Conservation (phyloP, 1,140 invertebrate genomes). For the Sarcophaga peregrina region DNA sequence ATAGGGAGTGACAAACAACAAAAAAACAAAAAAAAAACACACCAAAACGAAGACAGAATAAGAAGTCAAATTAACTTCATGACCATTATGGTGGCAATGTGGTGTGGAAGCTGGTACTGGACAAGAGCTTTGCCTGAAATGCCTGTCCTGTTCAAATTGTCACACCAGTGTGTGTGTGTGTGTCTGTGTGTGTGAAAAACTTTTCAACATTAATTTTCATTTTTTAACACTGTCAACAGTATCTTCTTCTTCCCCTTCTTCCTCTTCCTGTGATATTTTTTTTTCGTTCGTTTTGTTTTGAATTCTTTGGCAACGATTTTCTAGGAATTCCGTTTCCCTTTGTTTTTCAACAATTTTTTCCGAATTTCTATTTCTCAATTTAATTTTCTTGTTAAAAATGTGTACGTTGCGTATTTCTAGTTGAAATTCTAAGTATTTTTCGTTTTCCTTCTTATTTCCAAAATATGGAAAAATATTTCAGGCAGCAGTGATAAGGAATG, state of each 20-base stretch:
- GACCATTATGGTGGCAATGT: neutral
- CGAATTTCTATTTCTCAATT: neutral
- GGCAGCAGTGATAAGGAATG: neutral
- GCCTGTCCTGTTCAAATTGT: conserved; percentile 1
- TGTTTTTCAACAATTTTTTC: no score
- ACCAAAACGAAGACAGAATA: neutral
- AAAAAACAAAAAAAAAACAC: no score
- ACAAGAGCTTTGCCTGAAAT: neutral
- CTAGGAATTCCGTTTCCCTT: neutral
- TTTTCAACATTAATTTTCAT: conserved; percentile 2
- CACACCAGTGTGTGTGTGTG: neutral
- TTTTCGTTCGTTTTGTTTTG: no score
- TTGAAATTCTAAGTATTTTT: neutral
- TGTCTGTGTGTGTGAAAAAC: neutral
- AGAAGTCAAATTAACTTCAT: conserved; percentile 3
- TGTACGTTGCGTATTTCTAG: neutral
- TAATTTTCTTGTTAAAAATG: conserved; percentile 22
- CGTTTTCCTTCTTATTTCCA: neutral
- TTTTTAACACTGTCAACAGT: neutral
- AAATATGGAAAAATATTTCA: neutral
- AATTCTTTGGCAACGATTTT: neutral
- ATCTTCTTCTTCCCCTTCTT: neutral
- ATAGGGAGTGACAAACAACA: no score
- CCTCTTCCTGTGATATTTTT: no score
- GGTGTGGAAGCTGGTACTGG: neutral